Percentiles rank a stretch among this genome's conserved stretches.
Conservation (phyloP, 2,888 invertebrate species). For the Himalopsyche anomala region DNA sequence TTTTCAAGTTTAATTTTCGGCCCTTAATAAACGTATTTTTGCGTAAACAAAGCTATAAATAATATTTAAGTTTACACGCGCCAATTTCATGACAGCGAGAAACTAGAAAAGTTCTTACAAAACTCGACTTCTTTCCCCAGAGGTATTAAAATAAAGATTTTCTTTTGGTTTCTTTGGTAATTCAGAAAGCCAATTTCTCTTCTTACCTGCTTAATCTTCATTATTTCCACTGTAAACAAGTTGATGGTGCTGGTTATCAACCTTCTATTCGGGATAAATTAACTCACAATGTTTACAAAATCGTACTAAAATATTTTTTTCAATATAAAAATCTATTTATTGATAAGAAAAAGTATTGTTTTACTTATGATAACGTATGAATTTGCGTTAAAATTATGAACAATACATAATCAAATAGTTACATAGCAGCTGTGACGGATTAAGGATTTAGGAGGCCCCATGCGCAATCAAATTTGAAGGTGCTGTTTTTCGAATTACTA, state of each 20-base stretch:
- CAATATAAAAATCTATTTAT: no score
- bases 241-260: background rate
- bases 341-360: no score
- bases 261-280: background rate
- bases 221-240: background rate
- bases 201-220: constrained; percentile 9
- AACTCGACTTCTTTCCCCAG: background rate
- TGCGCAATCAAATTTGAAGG: no score
- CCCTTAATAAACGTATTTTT: background rate
- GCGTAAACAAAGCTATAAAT: constrained; percentile 10
- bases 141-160: constrained; percentile 27
- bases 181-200: background rate
- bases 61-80: constrained; percentile 1
- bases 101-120: constrained; percentile 13
- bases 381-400: no score
- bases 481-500: no score
- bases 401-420: no score
- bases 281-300: no score
- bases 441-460: no score
- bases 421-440: no score
- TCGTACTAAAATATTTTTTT: no score
- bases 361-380: no score
- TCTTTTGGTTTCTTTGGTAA: background rate
- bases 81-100: constrained; percentile 2
- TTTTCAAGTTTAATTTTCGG: background rate